Conservation (phyloP, 2,888 invertebrate species). For the Eupithecia inturbata region DNA sequence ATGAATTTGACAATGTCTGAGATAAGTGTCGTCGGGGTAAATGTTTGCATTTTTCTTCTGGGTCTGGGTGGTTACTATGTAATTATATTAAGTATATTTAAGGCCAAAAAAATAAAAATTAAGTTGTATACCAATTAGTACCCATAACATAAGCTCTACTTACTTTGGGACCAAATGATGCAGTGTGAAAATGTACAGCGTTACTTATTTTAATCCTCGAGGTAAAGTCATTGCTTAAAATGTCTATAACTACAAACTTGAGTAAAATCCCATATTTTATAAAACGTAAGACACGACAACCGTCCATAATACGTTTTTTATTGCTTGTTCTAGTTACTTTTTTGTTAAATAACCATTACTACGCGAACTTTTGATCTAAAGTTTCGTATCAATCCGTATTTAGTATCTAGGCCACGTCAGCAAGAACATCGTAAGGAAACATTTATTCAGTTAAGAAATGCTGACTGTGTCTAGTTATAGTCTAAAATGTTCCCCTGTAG, state of each 20-base stretch:
- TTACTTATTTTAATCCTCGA: not conserved
- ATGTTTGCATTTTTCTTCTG: not conserved
- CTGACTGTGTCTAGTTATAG: not conserved
- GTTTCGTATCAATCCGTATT: slow-evolving; percentile 32
- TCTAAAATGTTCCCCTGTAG: not conserved
- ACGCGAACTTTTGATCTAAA: not conserved
- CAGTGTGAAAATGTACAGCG: not conserved
- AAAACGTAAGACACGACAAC: not conserved
- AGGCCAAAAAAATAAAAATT: too few species aligned
- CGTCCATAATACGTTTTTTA: not conserved
- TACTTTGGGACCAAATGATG: not conserved
- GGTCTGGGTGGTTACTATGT: not conserved
- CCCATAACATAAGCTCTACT: not conserved
- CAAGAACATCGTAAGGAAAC: slow-evolving; percentile 18
- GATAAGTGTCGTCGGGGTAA: not conserved
- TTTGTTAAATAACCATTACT: not conserved
- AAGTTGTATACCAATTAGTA: not conserved
- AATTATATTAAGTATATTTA: not conserved
- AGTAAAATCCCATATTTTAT: not conserved
- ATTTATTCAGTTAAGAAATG: not conserved
- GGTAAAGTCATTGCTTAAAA: not conserved
- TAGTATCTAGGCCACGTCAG: slow-evolving; percentile 13
- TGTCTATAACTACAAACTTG: not conserved
- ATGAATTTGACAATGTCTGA: not conserved
- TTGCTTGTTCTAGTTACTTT: not conserved